Evolutionary conservation across 64 coral and sea anemone genomes (phyloP), one percentile per base, ranked within the genome.

Genomic region (Pocillopora damicornis): DNA sequence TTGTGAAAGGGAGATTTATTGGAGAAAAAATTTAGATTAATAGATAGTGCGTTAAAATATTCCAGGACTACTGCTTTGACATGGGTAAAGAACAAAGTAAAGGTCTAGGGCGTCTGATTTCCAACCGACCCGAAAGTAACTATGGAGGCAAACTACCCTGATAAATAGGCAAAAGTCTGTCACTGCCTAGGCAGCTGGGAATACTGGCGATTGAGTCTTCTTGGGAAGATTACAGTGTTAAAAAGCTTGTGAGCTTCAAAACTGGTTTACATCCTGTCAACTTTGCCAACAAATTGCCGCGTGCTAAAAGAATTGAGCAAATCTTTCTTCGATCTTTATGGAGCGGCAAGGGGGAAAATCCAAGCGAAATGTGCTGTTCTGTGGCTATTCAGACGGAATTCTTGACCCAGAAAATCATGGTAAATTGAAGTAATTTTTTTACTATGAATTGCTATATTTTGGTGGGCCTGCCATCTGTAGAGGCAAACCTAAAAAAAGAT

Each of bases 121-220:
- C 37, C 74, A 76, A 76, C n/a, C 30, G 9, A 76, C 74, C 74
- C 74, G 25, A 76, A 76, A 14, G 14, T 8, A 35, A 64, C 62
- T 11, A 64, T 64, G 12, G 20, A 10, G 34, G 74, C 12, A 76
- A 76, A 76, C 74, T 76, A 76, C 30, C 38, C 86, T 57, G 72
- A 88, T 61, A 76, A 76, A 76, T 57, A 61, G 57, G 61, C 73
- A 76, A 88, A 88, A 75, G 58, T 76, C 74, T 61, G 76, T 30
- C 51, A 9, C 35, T 76, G 61, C 57, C 25, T 76, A 88, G 59
- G 86, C 74, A 65, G 57, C 37, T 66, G 63, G 81, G 61, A 37
- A 65, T 84, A 23, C 15, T 11, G 59, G 35, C 56, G 81, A 30
- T 68, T 84, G n/a, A 84, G 57, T 84, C 59, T 67, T 69, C 38